These are phyloP conservation scores for Drosophila ananassae DNA, from an alignment of 1,140 invertebrate species.

Conservation along the genomic window DNA sequence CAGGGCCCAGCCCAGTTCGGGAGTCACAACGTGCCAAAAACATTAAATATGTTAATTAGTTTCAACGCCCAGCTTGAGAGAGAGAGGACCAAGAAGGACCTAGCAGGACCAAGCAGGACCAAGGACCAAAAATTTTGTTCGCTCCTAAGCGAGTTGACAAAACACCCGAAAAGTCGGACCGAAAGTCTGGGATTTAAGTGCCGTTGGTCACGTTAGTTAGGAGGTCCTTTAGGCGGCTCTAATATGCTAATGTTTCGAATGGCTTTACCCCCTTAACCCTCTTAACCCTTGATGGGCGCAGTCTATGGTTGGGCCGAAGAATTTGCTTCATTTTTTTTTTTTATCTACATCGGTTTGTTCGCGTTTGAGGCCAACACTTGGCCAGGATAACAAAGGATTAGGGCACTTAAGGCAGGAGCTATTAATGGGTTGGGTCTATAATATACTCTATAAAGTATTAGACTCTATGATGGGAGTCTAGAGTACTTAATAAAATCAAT, in stretches of 20 bases:
- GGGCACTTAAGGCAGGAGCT: neutral
- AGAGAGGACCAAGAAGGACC: neutral
- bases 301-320: conserved; percentile 24
- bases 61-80: conserved; percentile 65
- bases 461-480: no score
- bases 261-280: neutral
- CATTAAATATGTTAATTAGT: conserved; percentile 83
- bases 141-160: conserved; percentile 31
- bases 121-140: conserved; percentile 32
- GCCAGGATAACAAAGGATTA: conserved; percentile 12
- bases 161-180: conserved; percentile 17
- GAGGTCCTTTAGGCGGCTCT: conserved; percentile 8
- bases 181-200: conserved; percentile 50
- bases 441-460: no score
- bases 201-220: conserved; percentile 65
- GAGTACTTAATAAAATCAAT: neutral
- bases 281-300: conserved; percentile 31
- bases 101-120: neutral
- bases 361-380: conserved; percentile 73
- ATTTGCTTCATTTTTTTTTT: conserved; percentile 2
- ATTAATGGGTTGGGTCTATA: neutral
- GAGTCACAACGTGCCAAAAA: conserved; percentile 77
- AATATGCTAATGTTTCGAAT: conserved; percentile 59
- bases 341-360: conserved; percentile 66
- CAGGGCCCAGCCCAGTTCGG: conserved; percentile 19